Percentiles rank a stretch among this genome's conserved stretches.
These are phyloP conservation scores for Chironomus tepperi DNA, from an alignment of 1,140 invertebrate genomes.

Conservation along the genomic window DNA sequence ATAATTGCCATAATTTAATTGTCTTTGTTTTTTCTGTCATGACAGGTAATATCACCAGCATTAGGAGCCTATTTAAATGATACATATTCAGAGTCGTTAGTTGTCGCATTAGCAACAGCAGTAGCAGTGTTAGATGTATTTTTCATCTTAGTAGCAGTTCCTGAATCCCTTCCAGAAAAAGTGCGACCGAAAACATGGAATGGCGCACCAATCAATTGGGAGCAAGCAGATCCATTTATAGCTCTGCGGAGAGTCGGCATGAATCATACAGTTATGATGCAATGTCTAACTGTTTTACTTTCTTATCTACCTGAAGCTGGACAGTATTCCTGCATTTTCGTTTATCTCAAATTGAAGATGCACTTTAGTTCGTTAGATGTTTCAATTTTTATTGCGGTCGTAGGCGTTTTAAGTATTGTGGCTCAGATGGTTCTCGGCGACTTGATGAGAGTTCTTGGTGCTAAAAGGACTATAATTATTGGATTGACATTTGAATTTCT, in stretches of 20 bases:
- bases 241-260: constrained; percentile 88
- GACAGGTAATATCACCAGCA: constrained; percentile 76
- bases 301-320: constrained; percentile 98
- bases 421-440: constrained; percentile 86
- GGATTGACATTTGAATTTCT: constrained; percentile 94
- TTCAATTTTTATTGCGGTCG: constrained; percentile 93
- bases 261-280: constrained; percentile 91
- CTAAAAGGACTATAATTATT: constrained; percentile 95
- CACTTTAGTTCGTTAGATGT: constrained; percentile 92
- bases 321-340: constrained; percentile 99
- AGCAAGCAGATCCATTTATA: constrained; percentile 96
- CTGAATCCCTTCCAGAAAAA: constrained; percentile 95
- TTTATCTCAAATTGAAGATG: constrained; percentile 97
- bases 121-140: constrained; percentile 94
- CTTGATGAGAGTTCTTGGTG: constrained; percentile 76
- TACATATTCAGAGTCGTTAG: constrained; percentile 83
- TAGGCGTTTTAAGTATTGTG: constrained; percentile 92
- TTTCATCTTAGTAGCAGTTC: constrained; percentile 96
- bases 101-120: constrained; percentile 92
- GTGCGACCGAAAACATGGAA: constrained; percentile 62
- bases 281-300: constrained; percentile 94
- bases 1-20: not conserved
- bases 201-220: constrained; percentile 81
- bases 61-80: constrained; percentile 89
- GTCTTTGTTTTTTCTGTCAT: not conserved